Evolutionary conservation across 1,140 invertebrate species (phyloP).

Genomic region (Drosophila albomicans): DNA sequence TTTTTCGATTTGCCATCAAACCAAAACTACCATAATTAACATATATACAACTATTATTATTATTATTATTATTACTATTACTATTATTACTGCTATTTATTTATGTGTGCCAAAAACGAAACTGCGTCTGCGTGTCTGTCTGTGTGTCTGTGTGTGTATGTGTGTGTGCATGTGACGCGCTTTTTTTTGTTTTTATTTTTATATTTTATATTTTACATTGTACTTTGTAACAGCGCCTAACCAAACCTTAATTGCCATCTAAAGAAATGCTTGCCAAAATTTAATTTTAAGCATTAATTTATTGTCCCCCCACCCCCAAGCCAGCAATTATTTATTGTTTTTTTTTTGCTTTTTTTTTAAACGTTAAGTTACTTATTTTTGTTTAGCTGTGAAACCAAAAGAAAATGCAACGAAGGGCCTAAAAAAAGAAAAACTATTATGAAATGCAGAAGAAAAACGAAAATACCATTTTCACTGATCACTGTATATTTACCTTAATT

Average conservation of each 20-base stretch:
- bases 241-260: slow-evolving; percentile 50
- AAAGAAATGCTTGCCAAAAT: slow-evolving; percentile 53
- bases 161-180: slow-evolving; percentile 40
- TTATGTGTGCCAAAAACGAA: slow-evolving; percentile 62
- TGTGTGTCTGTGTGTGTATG: slow-evolving; percentile 22
- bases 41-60: slow-evolving; percentile 30
- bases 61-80: slow-evolving; percentile 24
- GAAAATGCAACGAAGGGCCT: slow-evolving; percentile 43
- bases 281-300: slow-evolving; percentile 50
- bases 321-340: slow-evolving; percentile 45
- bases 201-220: slow-evolving; percentile 15
- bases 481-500: slow-evolving; percentile 71
- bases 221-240: slow-evolving; percentile 16
- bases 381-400: slow-evolving; percentile 56
- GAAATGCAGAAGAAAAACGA: slow-evolving; percentile 7
- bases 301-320: slow-evolving; percentile 15
- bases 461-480: slow-evolving; percentile 44
- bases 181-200: slow-evolving; percentile 22
- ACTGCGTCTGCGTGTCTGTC: neutral
- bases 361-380: slow-evolving; percentile 23
- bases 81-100: slow-evolving; percentile 57
- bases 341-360: slow-evolving; percentile 25
- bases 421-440: slow-evolving; percentile 14
- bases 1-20: slow-evolving; percentile 37
- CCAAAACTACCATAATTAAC: slow-evolving; percentile 24